A percentile compares a stretch with the other conserved stretches of the same genome.
phyloP scores from a whole-genome alignment of 2,888 invertebrate species.

The Hirtodrosophila cameraria region DNA sequence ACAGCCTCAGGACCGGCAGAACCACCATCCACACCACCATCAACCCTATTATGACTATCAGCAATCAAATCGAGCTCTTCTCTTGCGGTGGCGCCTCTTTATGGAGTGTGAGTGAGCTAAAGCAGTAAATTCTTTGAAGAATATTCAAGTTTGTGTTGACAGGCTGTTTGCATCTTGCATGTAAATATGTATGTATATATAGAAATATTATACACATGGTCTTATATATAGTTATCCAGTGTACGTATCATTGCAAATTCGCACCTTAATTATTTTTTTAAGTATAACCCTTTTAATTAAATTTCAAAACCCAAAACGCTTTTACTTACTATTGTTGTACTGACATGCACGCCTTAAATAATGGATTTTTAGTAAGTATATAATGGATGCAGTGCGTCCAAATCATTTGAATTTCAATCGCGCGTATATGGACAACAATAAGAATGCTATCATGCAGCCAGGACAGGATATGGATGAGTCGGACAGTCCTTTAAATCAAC shows the following conservation, averaged over 20 bases:
- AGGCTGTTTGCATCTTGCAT: constrained; percentile 35
- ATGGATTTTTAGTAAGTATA: constrained; percentile 81
- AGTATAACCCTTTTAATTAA: constrained; percentile 11
- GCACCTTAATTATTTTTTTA: constrained; percentile 33
- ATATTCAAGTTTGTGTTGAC: constrained; percentile 20
- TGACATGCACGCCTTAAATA: constrained; percentile 52
- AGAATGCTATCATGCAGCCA: constrained; percentile 64
- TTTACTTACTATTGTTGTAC: constrained; percentile 56
- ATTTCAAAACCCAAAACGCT: constrained; percentile 22
- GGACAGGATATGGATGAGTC: constrained; percentile 83
- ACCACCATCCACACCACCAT: constrained; percentile 24
- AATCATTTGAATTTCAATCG: constrained; percentile 83
- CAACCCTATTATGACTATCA: constrained; percentile 19
- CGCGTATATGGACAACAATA: constrained; percentile 83
- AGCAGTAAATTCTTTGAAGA: constrained; percentile 1
- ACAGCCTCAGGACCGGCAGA: constrained; percentile 28
- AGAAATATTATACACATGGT: constrained; percentile 2
- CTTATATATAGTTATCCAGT: constrained; percentile 57
- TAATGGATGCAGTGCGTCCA: constrained; percentile 74
- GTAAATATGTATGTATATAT: constrained; percentile 34
- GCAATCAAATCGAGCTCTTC: constrained; percentile 28
- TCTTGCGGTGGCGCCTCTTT: constrained; percentile 73
- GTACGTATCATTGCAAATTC: constrained; percentile 69
- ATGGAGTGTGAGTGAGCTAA: constrained; percentile 81
- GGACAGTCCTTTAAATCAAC: constrained; percentile 81